These are phyloP conservation scores for Sebastes ruberrimus DNA, from an alignment of 2,797 vertebrate species.

Conservation along the genomic window DNA sequence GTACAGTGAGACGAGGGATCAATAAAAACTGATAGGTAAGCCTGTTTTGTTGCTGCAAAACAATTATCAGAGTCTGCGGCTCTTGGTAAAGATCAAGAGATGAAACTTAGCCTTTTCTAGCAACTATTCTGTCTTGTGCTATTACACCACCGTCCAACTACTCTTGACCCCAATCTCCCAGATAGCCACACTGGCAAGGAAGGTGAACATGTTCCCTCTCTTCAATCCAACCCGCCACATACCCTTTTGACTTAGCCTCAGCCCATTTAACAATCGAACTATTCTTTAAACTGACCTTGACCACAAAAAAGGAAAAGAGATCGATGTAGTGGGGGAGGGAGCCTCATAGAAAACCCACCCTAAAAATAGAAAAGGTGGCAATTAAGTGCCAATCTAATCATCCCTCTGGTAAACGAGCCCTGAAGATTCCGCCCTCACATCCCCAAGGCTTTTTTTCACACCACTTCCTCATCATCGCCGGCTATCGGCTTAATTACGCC, in stretches of 20 bases:
- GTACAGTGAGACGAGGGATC: constrained; percentile 37
- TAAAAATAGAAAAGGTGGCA: constrained; percentile 81
- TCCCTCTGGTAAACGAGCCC: constrained; percentile 76
- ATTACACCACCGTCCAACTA: constrained; percentile 54
- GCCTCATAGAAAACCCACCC: constrained; percentile 48
- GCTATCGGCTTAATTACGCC: constrained; percentile 81
- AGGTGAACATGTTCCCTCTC: constrained; percentile 1
- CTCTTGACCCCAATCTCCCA: constrained; percentile 77
- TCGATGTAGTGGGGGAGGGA: constrained; percentile 23
- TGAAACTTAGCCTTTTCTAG: constrained; percentile 56
- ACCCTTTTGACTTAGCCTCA: constrained; percentile 48
- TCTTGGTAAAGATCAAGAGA: constrained; percentile 56
- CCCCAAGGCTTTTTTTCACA: constrained; percentile 64
- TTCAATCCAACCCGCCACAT: constrained; percentile 27
- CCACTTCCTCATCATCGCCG: constrained; percentile 75
- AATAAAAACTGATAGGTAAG: constrained; percentile 60
- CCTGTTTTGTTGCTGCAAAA: constrained; percentile 42
- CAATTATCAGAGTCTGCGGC: constrained; percentile 53
- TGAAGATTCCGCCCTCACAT: constrained; percentile 75
- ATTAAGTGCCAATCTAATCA: constrained; percentile 80
- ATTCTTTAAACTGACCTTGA: constrained; percentile 71
- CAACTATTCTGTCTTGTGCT: constrained; percentile 36
- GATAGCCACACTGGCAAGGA: constrained; percentile 35
- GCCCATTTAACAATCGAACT: constrained; percentile 47
- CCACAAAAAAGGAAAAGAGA: constrained; percentile 15